Evolutionary conservation across 1,140 invertebrate genomes (phyloP).

Genomic region (Colletes gigas): DNA sequence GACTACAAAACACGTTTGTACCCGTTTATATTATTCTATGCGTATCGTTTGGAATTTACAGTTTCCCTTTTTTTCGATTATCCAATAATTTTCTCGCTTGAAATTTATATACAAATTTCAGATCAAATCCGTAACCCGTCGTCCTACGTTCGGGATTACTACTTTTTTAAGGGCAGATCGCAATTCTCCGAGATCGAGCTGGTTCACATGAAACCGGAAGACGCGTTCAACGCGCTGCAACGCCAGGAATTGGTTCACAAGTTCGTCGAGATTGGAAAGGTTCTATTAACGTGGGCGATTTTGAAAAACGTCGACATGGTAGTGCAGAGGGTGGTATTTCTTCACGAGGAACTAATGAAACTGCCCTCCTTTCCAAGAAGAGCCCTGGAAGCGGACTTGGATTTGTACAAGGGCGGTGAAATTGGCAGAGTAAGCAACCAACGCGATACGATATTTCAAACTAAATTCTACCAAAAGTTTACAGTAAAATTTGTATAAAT

Average conservation of each 20-base stretch:
- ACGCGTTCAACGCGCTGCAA: slow-evolving; percentile 95
- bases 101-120: slow-evolving; percentile 78
- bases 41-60: slow-evolving; percentile 11
- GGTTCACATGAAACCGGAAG: slow-evolving; percentile 95
- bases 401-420: slow-evolving; percentile 94
- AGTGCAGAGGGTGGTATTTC: slow-evolving; percentile 97
- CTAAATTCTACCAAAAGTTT: no score
- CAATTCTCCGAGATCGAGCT: slow-evolving; percentile 98
- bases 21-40: neutral
- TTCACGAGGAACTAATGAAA: slow-evolving; percentile 99
- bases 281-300: slow-evolving; percentile 93
- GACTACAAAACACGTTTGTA: slow-evolving; percentile 98
- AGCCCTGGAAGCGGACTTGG: slow-evolving; percentile 97
- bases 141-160: slow-evolving; percentile 97
- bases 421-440: slow-evolving; percentile 88
- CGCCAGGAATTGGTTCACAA: slow-evolving; percentile 96
- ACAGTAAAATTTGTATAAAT: no score
- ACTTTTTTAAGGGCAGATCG: slow-evolving; percentile 97
- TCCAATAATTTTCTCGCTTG: neutral
- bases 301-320: slow-evolving; percentile 96
- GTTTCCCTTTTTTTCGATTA: slow-evolving; percentile 5
- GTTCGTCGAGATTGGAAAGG: slow-evolving; percentile 98
- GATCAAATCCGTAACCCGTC: slow-evolving; percentile 97
- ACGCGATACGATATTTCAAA: no score
- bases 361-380: slow-evolving; percentile 98